Conservation (phyloP, 2,113 vertebrate species). For the Cephalopterus ornatus region DNA sequence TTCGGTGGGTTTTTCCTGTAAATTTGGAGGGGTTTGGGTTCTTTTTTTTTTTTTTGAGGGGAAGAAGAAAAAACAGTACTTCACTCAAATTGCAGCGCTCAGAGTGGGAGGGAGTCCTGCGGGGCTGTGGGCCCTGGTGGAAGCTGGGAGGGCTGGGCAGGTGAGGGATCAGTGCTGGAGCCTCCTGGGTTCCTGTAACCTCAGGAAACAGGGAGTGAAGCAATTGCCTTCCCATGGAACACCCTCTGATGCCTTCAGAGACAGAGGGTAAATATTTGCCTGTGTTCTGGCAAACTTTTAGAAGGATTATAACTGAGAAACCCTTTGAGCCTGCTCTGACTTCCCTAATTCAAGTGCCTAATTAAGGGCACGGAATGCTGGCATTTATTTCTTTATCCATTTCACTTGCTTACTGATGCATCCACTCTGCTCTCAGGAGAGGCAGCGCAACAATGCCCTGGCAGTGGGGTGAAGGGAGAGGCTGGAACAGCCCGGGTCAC, state of each 20-base stretch:
- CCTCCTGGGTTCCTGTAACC: not conserved
- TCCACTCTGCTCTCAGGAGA: not conserved
- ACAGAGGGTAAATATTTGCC: not conserved
- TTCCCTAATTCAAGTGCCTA: not conserved
- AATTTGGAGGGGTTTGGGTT: not conserved
- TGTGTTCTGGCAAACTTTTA: not conserved
- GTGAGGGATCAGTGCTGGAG: not conserved
- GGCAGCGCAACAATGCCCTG: not conserved
- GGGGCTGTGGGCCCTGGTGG: not conserved
- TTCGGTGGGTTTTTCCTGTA: not conserved
- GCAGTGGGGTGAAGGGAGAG: not conserved
- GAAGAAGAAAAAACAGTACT: not conserved
- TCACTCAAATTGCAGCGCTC: not conserved
- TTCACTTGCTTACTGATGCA: not conserved
- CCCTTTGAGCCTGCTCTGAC: not conserved
- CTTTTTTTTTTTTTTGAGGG: not conserved
- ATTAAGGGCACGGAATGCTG: not conserved
- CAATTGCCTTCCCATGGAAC: not conserved
- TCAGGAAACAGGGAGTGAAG: not conserved
- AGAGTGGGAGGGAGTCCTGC: not conserved
- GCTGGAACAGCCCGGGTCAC: not conserved
- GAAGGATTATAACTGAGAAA: not conserved
- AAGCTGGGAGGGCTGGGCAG: not conserved
- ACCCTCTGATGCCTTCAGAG: not conserved
- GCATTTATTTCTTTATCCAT: not conserved